These are phyloP conservation scores for Thereuonema tuberculata DNA, from an alignment of 1,140 invertebrate species.

Conservation along the genomic window DNA sequence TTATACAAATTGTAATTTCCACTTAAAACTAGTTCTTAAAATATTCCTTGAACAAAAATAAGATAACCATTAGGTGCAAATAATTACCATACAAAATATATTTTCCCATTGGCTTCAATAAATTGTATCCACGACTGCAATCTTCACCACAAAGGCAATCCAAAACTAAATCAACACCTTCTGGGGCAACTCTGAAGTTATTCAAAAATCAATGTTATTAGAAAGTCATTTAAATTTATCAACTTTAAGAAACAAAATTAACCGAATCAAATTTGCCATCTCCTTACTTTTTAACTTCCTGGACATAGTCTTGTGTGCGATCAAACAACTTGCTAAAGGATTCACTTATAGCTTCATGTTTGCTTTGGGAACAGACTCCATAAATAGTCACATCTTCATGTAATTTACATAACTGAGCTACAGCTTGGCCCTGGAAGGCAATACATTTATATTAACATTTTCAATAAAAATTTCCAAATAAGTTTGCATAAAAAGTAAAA, in stretches of 20 bases:
- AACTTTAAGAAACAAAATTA: not conserved
- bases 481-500: not conserved
- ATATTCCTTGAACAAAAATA: no score
- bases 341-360: constrained; percentile 63
- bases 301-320: constrained; percentile 58
- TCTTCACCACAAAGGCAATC: constrained; percentile 81
- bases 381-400: constrained; percentile 67
- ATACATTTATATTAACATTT: not conserved
- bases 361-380: constrained; percentile 67
- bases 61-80: no score
- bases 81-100: constrained; percentile 65
- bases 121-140: constrained; percentile 62
- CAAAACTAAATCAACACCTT: constrained; percentile 73
- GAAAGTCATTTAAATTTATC: not conserved
- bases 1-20: no score
- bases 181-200: constrained; percentile 45
- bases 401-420: constrained; percentile 63
- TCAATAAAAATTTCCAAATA: not conserved
- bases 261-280: not conserved
- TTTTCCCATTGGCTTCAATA: constrained; percentile 78
- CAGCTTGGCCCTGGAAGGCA: constrained; percentile 56
- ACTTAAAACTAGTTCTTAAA: no score
- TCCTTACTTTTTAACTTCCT: constrained; percentile 68
- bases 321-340: constrained; percentile 61
- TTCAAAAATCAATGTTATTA: constrained; percentile 14